phyloP scores from a whole-genome alignment of 2,797 vertebrate genomes.

The Anniella stebbinsi region DNA sequence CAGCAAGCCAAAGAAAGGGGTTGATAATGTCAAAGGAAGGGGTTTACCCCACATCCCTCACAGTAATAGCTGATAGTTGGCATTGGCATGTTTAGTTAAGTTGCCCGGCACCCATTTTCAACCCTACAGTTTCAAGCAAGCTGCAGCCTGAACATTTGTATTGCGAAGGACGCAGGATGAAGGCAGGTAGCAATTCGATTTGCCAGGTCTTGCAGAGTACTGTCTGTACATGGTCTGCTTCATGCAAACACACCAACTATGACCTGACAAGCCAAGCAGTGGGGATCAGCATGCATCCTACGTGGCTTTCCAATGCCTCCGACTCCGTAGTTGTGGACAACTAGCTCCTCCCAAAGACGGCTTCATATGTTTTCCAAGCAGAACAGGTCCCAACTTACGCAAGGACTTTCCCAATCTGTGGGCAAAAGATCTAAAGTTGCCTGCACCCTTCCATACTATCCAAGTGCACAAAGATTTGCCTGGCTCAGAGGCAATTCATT shows the following conservation, averaged over 20 bases:
- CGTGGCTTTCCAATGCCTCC: not conserved
- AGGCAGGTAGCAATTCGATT: constrained; percentile 5
- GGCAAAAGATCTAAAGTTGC: not conserved
- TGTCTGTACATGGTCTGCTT: constrained; percentile 12
- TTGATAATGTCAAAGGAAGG: not conserved
- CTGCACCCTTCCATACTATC: not conserved
- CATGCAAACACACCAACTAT: not conserved
- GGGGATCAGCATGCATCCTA: not conserved
- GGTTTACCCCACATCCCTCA: not conserved
- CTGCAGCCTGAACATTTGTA: constrained; percentile 24
- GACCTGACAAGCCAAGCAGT: not conserved
- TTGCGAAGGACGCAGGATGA: not conserved
- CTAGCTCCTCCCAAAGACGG: not conserved
- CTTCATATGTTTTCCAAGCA: not conserved
- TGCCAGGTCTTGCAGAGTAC: not conserved
- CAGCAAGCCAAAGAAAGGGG: not conserved
- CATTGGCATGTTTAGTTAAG: not conserved
- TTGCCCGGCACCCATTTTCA: not conserved
- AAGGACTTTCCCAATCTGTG: not conserved
- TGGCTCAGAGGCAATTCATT: not conserved
- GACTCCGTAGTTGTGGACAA: not conserved
- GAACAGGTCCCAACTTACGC: not conserved
- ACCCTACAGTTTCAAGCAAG: not conserved
- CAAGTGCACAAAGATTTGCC: not conserved
- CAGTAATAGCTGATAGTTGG: not conserved